Evolutionary conservation across 2,888 invertebrate genomes (phyloP), one percentile per base, ranked within the genome.

Genomic region (Strigamia transsilvanica): DNA sequence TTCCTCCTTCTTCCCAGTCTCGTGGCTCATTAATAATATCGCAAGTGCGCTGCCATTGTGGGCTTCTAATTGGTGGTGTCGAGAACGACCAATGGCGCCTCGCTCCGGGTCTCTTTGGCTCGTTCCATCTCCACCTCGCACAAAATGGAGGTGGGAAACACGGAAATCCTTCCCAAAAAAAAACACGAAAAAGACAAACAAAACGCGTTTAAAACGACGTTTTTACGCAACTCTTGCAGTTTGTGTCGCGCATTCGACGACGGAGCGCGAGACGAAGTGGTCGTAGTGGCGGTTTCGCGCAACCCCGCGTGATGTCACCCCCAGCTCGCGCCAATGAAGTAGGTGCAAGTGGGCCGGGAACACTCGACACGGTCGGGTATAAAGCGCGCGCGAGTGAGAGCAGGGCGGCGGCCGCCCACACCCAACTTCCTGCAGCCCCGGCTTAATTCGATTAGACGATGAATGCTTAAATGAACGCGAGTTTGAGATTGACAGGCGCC

Each of bases 381-480:
- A 66, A 66, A 66, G 27, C n/a, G 66, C 32, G 27, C 38, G 79
- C 77, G 77, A 77, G 79, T 21, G 77, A 77, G 77, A 32, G 79
- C 13, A 42, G 38, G 18, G 79, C 38, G 42, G 79, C n/a, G 42
- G 42, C 41, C 79, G 38, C 79, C 79, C 79, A 38, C 38, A 38
- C 18, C 42, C 38, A 21, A 42, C 38, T 42, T 21, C 7, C 77
- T 32, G 73, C 3, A 51, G 66, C 79, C 38, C 38, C 18, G 7
- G 12, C 27, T 23, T 83, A 83, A 83, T 83, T 82, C 82, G 81
- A 83, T 83, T 83, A 83, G 82, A 80, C 79, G 27, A 79, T 51
- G 83, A 83, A 83, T 82, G 82, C 80, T 46, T 82, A 82, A 82
- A 82, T 81, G 82, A 82, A 80, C 42, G 32, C 46, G 27, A 23